These are phyloP conservation scores for Aix galericulata DNA, from an alignment of 2,113 vertebrate species.

Conservation along the genomic window DNA sequence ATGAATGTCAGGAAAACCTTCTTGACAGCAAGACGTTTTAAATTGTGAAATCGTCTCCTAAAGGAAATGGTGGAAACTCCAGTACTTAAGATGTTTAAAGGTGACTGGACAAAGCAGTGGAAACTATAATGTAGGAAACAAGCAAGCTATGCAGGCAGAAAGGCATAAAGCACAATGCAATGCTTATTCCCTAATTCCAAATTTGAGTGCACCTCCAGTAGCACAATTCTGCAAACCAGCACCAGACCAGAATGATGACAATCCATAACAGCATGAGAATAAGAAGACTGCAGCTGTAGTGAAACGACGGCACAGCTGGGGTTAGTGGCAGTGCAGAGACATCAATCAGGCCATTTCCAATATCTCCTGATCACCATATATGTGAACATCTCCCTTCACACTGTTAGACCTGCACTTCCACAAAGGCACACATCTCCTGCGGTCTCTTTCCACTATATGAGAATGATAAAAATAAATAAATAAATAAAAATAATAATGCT, in stretches of 20 bases:
- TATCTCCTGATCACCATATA: rapidly evolving
- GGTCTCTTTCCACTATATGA: background rate
- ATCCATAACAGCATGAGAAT: rapidly evolving
- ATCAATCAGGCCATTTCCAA: background rate
- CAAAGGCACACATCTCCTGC: rapidly evolving
- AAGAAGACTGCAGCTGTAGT: rapidly evolving
- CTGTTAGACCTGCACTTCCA: background rate
- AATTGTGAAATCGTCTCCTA: background rate
- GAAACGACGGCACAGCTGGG: rapidly evolving
- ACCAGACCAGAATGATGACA: background rate
- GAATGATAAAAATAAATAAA: background rate
- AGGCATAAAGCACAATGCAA: rapidly evolving
- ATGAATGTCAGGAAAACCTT: slow-evolving; percentile 17
- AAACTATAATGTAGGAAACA: background rate
- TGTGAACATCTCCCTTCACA: rapidly evolving
- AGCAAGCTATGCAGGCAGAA: background rate
- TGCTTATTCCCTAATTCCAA: background rate
- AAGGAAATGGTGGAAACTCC: background rate
- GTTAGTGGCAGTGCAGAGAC: background rate
- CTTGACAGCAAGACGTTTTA: background rate
- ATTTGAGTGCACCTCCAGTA: background rate
- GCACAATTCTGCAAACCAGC: background rate
- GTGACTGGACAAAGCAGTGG: background rate
- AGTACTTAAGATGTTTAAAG: background rate
- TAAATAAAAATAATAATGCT: background rate